Conservation (phyloP, 2,113 vertebrate species). For the Ceyx melanurus region DNA sequence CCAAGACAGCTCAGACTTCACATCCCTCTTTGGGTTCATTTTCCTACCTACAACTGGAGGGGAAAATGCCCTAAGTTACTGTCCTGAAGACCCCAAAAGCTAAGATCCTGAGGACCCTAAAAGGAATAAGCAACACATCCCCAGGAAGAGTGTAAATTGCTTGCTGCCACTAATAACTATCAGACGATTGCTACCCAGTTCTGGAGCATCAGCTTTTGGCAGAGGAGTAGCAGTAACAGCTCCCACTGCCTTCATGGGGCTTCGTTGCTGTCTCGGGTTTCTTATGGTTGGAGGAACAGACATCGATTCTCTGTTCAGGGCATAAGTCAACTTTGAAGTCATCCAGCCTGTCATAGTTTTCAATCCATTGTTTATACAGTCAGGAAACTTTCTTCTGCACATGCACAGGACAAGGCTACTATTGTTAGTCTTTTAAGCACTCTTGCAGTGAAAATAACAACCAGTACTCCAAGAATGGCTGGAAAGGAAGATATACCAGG, state of each 20-base stretch:
- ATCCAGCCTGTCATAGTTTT: not conserved
- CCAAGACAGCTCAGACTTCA: not conserved
- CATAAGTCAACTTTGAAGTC: not conserved
- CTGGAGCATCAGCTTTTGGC: not conserved
- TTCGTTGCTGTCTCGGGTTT: not conserved
- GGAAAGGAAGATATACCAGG: not conserved
- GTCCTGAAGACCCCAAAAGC: not conserved
- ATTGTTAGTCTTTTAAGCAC: not conserved
- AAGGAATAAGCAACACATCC: not conserved
- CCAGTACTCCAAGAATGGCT: not conserved
- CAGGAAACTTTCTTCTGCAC: not conserved
- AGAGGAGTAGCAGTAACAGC: not conserved
- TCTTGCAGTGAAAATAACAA: not conserved
- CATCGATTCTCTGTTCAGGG: not conserved
- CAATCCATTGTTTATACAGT: not conserved
- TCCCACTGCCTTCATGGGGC: accelerated
- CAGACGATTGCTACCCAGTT: accelerated
- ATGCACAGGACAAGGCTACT: not conserved
- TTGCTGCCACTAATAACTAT: not conserved
- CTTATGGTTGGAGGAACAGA: not conserved
- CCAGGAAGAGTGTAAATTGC: not conserved
- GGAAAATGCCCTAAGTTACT: not conserved
- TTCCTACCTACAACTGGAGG: not conserved
- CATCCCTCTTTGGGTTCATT: accelerated
- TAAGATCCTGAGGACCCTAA: not conserved